phyloP scores from a whole-genome alignment of 2,113 vertebrate genomes.

The Triplophysa rosa region DNA sequence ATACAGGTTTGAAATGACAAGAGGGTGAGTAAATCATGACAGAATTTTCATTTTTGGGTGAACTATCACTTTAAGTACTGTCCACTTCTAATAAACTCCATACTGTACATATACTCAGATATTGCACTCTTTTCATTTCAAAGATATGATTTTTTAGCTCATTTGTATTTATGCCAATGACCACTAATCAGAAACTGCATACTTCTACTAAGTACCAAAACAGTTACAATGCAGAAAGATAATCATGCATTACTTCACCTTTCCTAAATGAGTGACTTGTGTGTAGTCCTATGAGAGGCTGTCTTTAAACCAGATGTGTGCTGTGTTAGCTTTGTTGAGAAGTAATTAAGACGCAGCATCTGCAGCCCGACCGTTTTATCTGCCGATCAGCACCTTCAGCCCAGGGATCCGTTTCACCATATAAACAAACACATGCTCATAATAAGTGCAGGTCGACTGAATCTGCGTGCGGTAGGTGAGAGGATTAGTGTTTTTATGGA shows the following conservation, averaged over 20 bases:
- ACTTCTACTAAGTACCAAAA: too few relatives aligned
- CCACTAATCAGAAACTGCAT: too few relatives aligned
- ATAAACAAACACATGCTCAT: background rate
- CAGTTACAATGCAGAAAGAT: background rate
- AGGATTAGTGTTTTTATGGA: constrained; percentile 30
- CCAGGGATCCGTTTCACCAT: background rate
- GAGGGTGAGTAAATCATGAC: too few relatives aligned
- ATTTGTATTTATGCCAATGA: too few relatives aligned
- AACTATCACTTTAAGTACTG: too few relatives aligned
- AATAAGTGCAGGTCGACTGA: constrained; percentile 2
- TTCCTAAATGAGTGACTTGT: background rate
- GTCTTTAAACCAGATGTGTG: constrained; percentile 4
- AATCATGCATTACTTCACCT: background rate
- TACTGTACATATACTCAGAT: too few relatives aligned
- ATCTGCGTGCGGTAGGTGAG: background rate
- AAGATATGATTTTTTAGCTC: too few relatives aligned
- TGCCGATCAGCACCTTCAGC: constrained; percentile 1
- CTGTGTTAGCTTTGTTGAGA: constrained; percentile 27
- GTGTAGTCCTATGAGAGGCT: background rate
- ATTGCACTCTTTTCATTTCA: too few relatives aligned
- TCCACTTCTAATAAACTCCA: too few relatives aligned
- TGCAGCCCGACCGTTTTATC: background rate
- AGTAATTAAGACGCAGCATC: constrained; percentile 3
- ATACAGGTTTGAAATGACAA: too few relatives aligned
- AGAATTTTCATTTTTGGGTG: too few relatives aligned